Conservation (phyloP, 2,888 invertebrate genomes). For the Ochropacha duplaris region DNA sequence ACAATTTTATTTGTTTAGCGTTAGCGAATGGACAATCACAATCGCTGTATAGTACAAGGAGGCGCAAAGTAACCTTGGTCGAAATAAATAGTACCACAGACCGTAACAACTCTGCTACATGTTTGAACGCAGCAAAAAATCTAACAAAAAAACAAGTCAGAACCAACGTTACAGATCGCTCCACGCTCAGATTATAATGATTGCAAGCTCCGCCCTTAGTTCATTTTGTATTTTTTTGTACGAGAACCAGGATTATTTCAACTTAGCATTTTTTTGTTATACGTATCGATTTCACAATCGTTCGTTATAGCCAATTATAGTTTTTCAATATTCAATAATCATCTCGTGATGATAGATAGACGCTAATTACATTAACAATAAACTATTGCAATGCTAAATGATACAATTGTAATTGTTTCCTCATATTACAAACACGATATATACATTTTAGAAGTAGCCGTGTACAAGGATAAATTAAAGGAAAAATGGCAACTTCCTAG, state of each 20-base stretch:
- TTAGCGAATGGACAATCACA: slow-evolving; percentile 57
- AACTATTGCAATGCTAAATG: slow-evolving; percentile 54
- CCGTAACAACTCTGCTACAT: slow-evolving; percentile 53
- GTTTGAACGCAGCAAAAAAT: slow-evolving; percentile 59
- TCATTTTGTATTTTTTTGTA: slow-evolving; percentile 56
- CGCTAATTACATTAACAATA: slow-evolving; percentile 54
- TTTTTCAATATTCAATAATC: slow-evolving; percentile 15
- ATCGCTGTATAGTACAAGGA: slow-evolving; percentile 51
- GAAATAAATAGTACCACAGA: slow-evolving; percentile 64
- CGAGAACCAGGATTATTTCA: slow-evolving; percentile 39
- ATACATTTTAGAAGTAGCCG: slow-evolving; percentile 7
- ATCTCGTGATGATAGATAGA: slow-evolving; percentile 53
- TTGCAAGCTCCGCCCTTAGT: slow-evolving; percentile 69
- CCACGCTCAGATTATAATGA: slow-evolving; percentile 69
- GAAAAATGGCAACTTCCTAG: slow-evolving; percentile 28
- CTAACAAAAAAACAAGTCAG: slow-evolving; percentile 65
- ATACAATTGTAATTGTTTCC: slow-evolving; percentile 67
- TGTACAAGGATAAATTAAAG: slow-evolving; percentile 24
- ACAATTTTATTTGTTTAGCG: slow-evolving; percentile 47
- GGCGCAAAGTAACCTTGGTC: slow-evolving; percentile 67
- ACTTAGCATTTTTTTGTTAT: slow-evolving; percentile 37
- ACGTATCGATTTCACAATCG: slow-evolving; percentile 55
- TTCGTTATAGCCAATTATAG: slow-evolving; percentile 17
- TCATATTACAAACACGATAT: slow-evolving; percentile 38
- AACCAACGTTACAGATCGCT: slow-evolving; percentile 48